phyloP scores from a whole-genome alignment of 2,888 invertebrate species.

The Asteroscopus sphinx region DNA sequence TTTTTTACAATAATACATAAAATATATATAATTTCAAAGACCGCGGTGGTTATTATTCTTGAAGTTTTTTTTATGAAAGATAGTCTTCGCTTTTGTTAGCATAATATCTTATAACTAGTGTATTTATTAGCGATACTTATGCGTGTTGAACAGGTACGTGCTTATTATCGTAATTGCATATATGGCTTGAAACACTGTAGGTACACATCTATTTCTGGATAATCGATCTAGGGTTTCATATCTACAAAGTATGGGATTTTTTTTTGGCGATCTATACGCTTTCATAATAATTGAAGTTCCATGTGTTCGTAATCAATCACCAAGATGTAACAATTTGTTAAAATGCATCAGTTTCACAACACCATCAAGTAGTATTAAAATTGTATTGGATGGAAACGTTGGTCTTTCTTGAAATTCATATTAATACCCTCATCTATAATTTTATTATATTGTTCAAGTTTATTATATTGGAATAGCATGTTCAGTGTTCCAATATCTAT shows the following conservation, averaged over 20 bases:
- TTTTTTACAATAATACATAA: too few relatives aligned
- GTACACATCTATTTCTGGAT: conserved; percentile 7
- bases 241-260: neutral
- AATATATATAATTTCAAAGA: too few relatives aligned
- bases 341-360: conserved; percentile 21
- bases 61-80: too few relatives aligned
- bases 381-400: conserved; percentile 11
- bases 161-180: conserved; percentile 27
- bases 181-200: conserved; percentile 5
- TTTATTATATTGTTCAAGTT: conserved; percentile 13
- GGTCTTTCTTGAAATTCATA: conserved; percentile 9
- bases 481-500: conserved; percentile 53
- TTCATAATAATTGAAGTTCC: neutral
- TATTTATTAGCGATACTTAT: conserved; percentile 19
- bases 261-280: neutral
- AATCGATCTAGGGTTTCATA: conserved; percentile 1
- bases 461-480: conserved; percentile 43
- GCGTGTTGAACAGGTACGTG: conserved; percentile 20
- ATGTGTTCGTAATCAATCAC: conserved; percentile 5
- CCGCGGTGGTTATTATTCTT: too few relatives aligned
- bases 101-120: neutral
- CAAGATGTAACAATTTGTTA: conserved; percentile 2
- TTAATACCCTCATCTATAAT: conserved; percentile 20
- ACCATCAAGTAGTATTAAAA: conserved; percentile 11
- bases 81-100: neutral